Evolutionary conservation across 2,888 invertebrate genomes (phyloP), one percentile per base, ranked within the genome.

Genomic region (Schizotus pectinicornis): DNA sequence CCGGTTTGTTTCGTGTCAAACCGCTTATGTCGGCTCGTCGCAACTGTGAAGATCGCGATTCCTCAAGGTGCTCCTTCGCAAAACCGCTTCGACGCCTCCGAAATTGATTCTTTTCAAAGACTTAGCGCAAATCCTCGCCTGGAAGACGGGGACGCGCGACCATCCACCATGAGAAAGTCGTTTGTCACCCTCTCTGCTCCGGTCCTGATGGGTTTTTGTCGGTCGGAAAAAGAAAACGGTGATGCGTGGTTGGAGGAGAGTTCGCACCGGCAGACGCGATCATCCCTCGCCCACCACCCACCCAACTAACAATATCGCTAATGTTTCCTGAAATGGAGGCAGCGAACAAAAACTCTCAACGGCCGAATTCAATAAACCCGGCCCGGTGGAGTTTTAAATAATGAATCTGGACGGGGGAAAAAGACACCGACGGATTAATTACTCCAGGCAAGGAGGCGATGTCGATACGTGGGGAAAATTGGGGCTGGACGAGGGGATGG

Each of bases 31-130:
- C 22, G 50, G 13, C 14, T 39, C 30, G 12, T 11, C 38, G 9
- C 30, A 31, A 49, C 12, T 11, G 36, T 12, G 39, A 41, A 45
- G 37, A 37, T 32, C 14, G 46, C 39, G 45, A 47, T 47, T 55
- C 32, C 38, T 38, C 53, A 50, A 49, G 49, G 48, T 33, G 55
- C 5, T 22, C 22, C 22, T 22, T 22, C 22, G 60, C 61, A 59
- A 61, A 66, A 64, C 59, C 62, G 65, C 62, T 64, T 65, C 65
- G 67, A 62, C 67, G 65, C 67, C 59, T 63, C 55, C 46, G 62
- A 67, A 69, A 69, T 69, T 69, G 69, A 69, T 69, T 69, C 67
- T 67, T 67, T 67, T 62, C 65, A 65, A 61, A 61, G 65, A 59
- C 67, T 67, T 65, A 65, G 56, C 61, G 64, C 57, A 69, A 69